Evolutionary conservation across 2,797 vertebrate species (phyloP).

Genomic region (Geotrypetes seraphini): DNA sequence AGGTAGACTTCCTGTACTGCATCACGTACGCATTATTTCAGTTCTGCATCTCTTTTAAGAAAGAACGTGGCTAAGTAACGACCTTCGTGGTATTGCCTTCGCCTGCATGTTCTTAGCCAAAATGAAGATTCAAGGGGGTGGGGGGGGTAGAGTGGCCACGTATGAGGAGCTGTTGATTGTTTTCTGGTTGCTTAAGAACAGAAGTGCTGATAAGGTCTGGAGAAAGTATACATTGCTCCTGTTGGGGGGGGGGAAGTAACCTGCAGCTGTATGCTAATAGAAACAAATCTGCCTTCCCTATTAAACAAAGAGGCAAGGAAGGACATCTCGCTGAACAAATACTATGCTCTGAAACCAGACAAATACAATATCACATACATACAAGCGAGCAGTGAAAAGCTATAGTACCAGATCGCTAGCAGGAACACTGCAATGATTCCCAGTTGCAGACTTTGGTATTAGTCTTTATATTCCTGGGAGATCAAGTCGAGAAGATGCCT

Average conservation of each 20-base stretch:
- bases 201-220: conserved; percentile 30
- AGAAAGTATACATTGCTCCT: conserved; percentile 23
- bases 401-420: too few species aligned
- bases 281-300: conserved; percentile 55
- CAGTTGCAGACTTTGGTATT: too few species aligned
- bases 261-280: conserved; percentile 88
- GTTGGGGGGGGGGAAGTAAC: conserved; percentile 6
- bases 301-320: conserved; percentile 45
- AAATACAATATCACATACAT: conserved; percentile 38
- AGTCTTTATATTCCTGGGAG: too few species aligned
- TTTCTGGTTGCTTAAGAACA: conserved; percentile 28
- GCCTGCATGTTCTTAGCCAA: too few species aligned
- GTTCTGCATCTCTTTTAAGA: too few species aligned
- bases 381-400: too few species aligned
- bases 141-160: conserved; percentile 2
- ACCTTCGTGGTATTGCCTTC: too few species aligned
- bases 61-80: too few species aligned
- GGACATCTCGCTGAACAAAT: conserved; percentile 85
- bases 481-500: too few species aligned
- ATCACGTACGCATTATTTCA: too few species aligned
- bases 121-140: too few species aligned
- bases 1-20: too few species aligned
- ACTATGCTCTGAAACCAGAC: conserved; percentile 47
- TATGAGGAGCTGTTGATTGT: conserved; percentile 34
- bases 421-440: background rate